phyloP scores from a whole-genome alignment of 2,888 invertebrate species.

The Leptinotarsa tumamoca region DNA sequence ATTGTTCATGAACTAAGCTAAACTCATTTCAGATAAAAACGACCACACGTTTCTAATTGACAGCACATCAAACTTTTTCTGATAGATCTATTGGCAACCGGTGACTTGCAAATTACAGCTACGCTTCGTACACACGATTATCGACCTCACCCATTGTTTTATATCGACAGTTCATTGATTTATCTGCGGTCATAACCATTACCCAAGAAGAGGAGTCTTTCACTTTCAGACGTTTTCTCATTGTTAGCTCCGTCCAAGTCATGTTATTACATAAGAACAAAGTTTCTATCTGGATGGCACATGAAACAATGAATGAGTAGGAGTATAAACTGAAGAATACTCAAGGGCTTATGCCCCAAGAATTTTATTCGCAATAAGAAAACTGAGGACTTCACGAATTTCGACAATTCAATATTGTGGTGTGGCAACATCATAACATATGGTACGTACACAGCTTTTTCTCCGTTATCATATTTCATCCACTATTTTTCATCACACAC shows the following conservation, averaged over 20 bases:
- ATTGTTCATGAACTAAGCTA: background rate
- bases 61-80: slow-evolving; percentile 2
- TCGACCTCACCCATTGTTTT: slow-evolving; percentile 40
- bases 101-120: slow-evolving; percentile 35
- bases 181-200: slow-evolving; percentile 33
- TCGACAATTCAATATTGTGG: no score
- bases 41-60: background rate
- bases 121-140: slow-evolving; percentile 28
- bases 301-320: background rate
- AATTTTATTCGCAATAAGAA: no score
- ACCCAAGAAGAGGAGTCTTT: slow-evolving; percentile 33
- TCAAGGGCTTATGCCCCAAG: no score
- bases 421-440: no score
- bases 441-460: no score
- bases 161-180: slow-evolving; percentile 40
- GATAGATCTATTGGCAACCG: slow-evolving; percentile 24
- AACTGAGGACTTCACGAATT: no score
- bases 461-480: no score
- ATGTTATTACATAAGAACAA: slow-evolving; percentile 20
- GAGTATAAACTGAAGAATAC: background rate
- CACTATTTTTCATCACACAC: no score
- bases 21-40: background rate
- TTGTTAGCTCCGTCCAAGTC: slow-evolving; percentile 12
- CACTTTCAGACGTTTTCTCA: slow-evolving; percentile 23
- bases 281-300: slow-evolving; percentile 3